phyloP scores from a whole-genome alignment of 2,888 invertebrate genomes.

The Troides oblongomaculatus region DNA sequence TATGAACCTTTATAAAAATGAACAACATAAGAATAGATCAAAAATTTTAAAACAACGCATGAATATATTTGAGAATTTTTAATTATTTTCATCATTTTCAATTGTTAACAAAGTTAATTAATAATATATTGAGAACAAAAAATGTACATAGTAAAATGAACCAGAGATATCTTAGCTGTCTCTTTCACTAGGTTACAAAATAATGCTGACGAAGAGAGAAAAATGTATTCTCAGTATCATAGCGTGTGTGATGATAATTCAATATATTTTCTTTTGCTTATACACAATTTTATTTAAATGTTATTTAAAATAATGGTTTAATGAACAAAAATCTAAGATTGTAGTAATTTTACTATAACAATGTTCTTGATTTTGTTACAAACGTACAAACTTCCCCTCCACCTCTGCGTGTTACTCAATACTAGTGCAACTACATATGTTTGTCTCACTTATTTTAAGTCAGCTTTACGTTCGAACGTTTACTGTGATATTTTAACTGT shows the following conservation, averaged over 20 bases:
- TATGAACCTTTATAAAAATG: not conserved
- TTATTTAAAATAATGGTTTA: not conserved
- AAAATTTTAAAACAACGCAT: not conserved
- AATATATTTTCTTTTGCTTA: not conserved
- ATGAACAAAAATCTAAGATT: not conserved
- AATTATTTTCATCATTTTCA: not conserved
- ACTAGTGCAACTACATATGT: constrained; percentile 22
- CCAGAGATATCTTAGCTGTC: constrained; percentile 5
- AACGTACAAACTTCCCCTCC: constrained; percentile 12
- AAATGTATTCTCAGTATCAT: not conserved
- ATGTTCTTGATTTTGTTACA: not conserved
- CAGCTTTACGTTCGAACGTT: constrained; percentile 24
- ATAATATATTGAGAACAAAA: too few relatives aligned
- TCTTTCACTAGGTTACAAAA: constrained; percentile 9
- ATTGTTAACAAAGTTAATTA: not conserved
- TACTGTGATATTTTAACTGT: constrained; percentile 13
- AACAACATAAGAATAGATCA: not conserved
- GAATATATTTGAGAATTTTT: not conserved
- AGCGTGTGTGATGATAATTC: not conserved
- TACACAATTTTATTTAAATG: not conserved
- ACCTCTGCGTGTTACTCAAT: constrained; percentile 23
- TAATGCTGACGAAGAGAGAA: constrained; percentile 20
- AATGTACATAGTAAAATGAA: too few relatives aligned
- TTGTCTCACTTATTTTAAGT: constrained; percentile 27
- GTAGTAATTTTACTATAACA: not conserved